phyloP scores from a whole-genome alignment of 2,888 invertebrate genomes.

The Lissonota sp. region DNA sequence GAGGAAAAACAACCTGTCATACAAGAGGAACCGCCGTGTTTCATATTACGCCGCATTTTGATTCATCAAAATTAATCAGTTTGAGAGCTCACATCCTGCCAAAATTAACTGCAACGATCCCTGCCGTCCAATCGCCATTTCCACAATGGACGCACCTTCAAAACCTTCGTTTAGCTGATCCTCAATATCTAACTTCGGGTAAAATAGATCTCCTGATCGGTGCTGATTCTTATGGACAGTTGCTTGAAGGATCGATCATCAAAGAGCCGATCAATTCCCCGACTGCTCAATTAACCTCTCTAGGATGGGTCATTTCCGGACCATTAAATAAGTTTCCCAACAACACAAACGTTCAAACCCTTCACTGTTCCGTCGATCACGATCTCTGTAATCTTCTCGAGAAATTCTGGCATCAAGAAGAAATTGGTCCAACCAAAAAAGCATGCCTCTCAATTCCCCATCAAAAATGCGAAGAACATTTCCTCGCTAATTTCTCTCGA shows the following conservation, averaged over 20 bases:
- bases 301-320: conserved; percentile 17
- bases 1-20: background rate
- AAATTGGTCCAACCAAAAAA: background rate
- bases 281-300: conserved; percentile 2
- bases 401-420: conserved; percentile 32
- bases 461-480: conserved; percentile 31
- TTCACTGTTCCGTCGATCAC: conserved; percentile 10
- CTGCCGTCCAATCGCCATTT: background rate
- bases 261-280: background rate
- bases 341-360: background rate
- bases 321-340: background rate
- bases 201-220: background rate
- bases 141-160: conserved; percentile 6
- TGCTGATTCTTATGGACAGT: background rate
- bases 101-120: background rate
- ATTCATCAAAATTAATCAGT: background rate
- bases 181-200: background rate
- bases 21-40: background rate
- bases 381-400: background rate
- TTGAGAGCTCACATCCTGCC: background rate
- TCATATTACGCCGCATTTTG: background rate
- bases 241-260: conserved; percentile 1
- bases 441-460: background rate
- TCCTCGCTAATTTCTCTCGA: background rate
- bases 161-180: background rate